A percentile compares a stretch with the other conserved stretches of the same genome.
phyloP scores from a whole-genome alignment of 2,888 invertebrate species.

The Drosophila differens region DNA sequence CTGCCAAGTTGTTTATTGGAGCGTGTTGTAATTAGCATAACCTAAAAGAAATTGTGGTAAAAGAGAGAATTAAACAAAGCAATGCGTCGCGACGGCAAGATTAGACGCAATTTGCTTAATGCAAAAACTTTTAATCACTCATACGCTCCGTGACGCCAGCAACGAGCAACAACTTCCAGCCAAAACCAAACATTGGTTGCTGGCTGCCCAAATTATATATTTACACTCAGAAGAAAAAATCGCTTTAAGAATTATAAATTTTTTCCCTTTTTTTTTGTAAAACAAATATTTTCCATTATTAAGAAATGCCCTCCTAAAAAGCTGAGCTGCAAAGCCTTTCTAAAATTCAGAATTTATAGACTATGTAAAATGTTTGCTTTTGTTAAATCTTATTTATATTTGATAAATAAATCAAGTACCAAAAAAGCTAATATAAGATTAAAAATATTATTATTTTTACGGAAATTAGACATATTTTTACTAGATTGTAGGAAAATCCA shows the following conservation, averaged over 20 bases:
- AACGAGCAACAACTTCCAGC: conserved; percentile 28
- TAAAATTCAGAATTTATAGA: no score
- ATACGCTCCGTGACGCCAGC: conserved; percentile 65
- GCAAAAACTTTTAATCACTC: conserved; percentile 80
- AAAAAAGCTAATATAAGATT: no score
- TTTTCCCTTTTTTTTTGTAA: no score
- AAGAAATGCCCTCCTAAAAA: no score
- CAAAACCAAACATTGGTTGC: conserved; percentile 14
- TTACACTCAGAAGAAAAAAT: neutral
- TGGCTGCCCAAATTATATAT: conserved; percentile 31
- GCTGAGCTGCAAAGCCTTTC: no score
- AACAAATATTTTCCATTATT: no score
- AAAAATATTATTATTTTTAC: no score
- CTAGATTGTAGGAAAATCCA: no score
- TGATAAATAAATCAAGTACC: no score
- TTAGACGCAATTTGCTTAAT: conserved; percentile 74
- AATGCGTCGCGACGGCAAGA: conserved; percentile 25
- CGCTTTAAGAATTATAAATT: rapidly evolving
- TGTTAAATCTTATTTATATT: no score
- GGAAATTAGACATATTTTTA: no score
- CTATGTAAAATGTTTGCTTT: no score
- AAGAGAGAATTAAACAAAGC: neutral
- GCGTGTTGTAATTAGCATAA: conserved; percentile 78
- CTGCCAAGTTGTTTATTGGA: conserved; percentile 59
- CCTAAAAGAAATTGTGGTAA: conserved; percentile 33